Conservation (phyloP, 2,113 vertebrate genomes). For the Chionomys nivalis region DNA sequence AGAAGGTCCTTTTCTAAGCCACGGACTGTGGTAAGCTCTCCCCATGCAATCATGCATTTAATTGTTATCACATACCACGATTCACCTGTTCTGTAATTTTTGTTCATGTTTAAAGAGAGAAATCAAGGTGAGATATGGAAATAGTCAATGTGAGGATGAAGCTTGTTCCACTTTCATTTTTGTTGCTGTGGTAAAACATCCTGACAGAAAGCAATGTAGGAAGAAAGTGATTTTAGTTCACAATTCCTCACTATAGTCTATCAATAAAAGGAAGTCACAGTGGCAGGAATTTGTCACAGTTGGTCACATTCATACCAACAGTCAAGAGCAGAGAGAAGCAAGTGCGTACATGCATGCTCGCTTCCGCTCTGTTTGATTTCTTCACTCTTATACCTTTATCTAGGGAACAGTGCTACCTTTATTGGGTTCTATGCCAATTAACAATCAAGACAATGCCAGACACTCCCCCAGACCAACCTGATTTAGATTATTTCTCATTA, state of each 20-base stretch:
- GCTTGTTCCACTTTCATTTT: background rate
- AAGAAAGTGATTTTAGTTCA: background rate
- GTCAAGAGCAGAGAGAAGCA: background rate
- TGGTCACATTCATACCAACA: background rate
- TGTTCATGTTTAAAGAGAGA: background rate
- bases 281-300: background rate
- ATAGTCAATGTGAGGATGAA: background rate
- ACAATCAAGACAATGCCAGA: background rate
- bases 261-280: background rate
- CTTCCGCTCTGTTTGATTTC: background rate
- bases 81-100: background rate
- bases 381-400: too few relatives aligned
- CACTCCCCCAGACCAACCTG: background rate
- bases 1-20: background rate
- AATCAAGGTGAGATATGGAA: background rate
- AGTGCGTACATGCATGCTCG: background rate
- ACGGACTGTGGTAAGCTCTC: background rate
- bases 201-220: too few relatives aligned
- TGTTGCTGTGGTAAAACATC: too few relatives aligned
- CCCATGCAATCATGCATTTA: background rate
- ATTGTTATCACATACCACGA: background rate
- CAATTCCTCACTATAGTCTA: too few relatives aligned
- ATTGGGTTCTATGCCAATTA: too few relatives aligned
- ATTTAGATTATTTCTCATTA: background rate
- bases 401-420: too few relatives aligned